Evolutionary conservation across 1,140 invertebrate species (phyloP), one percentile per base, ranked within the genome.

Genomic region (Portunus trituberculatus): DNA sequence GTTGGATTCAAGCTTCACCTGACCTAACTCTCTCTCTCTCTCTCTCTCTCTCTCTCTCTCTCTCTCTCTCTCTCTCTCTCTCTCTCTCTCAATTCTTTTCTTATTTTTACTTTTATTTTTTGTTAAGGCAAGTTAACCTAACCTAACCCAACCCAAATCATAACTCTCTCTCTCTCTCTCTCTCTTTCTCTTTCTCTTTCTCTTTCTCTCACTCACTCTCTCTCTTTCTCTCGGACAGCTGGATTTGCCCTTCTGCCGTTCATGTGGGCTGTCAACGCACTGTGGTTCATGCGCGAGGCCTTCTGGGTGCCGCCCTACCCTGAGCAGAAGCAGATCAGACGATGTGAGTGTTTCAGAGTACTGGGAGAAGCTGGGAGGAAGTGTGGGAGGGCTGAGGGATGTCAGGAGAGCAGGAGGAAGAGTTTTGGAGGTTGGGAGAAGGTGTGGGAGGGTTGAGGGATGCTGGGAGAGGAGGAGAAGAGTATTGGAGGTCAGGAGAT

Each of bases 271-370:
- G 83, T 95, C 3, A 95, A 95, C 82, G 82, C 84, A 0, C 59
- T 95, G 10, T 95, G 94, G 94, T 95, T 95, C 82, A 46, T 95
- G 10, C 86, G 88, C 8, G 94, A 95, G 76, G 94, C 94, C 16
- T 95, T 95, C 90, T 89, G 94, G 84, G 91, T 91, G 0, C 46
- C 94, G 10, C 91, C 94, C 14, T 95, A 95, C 48, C 91, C 94
- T 2, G 94, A 95, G 32, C 94, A 95, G 91, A 95, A 95, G 59
- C 94, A 92, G 46, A 95, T 95, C 12, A 91, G 94, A 0, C 76
- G 29, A 67, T 95, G 94, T 95, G 59, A 95, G 94, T 89, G 14
- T 91, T 89, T n/a, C n/a, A n/a, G n/a, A n/a, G n/a, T 14, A 7
- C 48, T 7, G 48, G 48, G 48, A 14, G 14, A 52, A 52, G 48